These are phyloP conservation scores for Litocranius walleri DNA, from an alignment of 2,113 vertebrate genomes.

Conservation along the genomic window DNA sequence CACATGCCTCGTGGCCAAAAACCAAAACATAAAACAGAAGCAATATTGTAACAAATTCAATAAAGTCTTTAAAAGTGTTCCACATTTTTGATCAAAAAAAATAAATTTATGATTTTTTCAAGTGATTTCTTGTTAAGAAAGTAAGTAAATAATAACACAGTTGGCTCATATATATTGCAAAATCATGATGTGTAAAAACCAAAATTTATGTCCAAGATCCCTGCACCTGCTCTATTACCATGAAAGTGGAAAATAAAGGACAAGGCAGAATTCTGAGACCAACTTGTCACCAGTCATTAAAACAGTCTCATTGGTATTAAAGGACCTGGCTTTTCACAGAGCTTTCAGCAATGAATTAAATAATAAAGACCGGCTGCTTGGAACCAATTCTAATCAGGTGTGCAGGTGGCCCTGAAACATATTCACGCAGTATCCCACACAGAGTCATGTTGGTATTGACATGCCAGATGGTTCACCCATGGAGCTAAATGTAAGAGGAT, in stretches of 20 bases:
- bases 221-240: not conserved
- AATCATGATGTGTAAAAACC: not conserved
- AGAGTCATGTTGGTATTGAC: not conserved
- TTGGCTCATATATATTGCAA: not conserved
- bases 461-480: not conserved
- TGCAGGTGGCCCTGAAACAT: not conserved
- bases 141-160: not conserved
- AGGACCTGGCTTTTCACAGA: not conserved
- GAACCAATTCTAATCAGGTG: not conserved
- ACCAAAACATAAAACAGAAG: not conserved
- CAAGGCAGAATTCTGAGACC: not conserved
- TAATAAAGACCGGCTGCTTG: not conserved
- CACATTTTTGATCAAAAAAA: not conserved
- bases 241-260: not conserved
- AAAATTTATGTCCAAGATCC: not conserved
- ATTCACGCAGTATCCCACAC: not conserved
- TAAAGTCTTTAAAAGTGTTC: not conserved
- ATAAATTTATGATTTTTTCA: no score
- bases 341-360: not conserved
- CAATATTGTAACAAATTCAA: not conserved
- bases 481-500: not conserved
- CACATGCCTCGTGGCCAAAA: not conserved
- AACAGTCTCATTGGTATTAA: not conserved
- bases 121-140: no score
- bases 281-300: not conserved